These are phyloP conservation scores for Zaprionus obscuricornis DNA, from an alignment of 2,888 invertebrate species.

Conservation along the genomic window DNA sequence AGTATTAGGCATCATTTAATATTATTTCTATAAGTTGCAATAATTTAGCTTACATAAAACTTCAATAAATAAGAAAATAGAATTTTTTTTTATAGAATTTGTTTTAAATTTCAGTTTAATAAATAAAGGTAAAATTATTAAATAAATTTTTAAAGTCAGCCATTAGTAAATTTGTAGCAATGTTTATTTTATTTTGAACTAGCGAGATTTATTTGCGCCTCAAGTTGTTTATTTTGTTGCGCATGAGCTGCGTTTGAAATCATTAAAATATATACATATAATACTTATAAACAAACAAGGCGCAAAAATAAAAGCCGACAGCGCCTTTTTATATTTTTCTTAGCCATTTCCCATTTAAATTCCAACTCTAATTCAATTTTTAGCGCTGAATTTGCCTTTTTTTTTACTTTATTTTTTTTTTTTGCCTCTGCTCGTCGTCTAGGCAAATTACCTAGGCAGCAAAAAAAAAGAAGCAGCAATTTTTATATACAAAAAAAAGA, in stretches of 20 bases:
- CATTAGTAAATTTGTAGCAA: too few relatives aligned
- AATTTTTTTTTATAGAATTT: too few relatives aligned
- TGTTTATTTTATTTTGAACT: too few relatives aligned
- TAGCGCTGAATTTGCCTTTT: conserved; percentile 65
- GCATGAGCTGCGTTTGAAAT: conserved; percentile 45
- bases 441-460: conserved; percentile 46
- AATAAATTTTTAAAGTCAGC: too few relatives aligned
- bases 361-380: conserved; percentile 71
- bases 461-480: conserved; percentile 26
- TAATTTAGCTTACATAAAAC: too few relatives aligned
- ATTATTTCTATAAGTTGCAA: too few relatives aligned
- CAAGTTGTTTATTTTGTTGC: conserved; percentile 3
- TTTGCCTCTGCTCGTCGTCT: conserved; percentile 22
- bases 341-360: conserved; percentile 55
- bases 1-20: too few relatives aligned
- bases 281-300: conserved; percentile 46
- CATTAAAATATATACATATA: conserved; percentile 60
- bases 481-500: conserved; percentile 1
- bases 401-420: too few relatives aligned
- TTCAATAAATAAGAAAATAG: too few relatives aligned
- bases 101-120: too few relatives aligned
- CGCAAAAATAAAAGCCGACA: conserved; percentile 19
- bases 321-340: conserved; percentile 4
- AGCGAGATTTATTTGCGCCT: too few relatives aligned
- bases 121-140: too few relatives aligned